A percentile compares a stretch with the other conserved stretches of the same genome.
Evolutionary conservation across 2,113 vertebrate species (phyloP).

Genomic region (Ptilorrhoa leucosticta): DNA sequence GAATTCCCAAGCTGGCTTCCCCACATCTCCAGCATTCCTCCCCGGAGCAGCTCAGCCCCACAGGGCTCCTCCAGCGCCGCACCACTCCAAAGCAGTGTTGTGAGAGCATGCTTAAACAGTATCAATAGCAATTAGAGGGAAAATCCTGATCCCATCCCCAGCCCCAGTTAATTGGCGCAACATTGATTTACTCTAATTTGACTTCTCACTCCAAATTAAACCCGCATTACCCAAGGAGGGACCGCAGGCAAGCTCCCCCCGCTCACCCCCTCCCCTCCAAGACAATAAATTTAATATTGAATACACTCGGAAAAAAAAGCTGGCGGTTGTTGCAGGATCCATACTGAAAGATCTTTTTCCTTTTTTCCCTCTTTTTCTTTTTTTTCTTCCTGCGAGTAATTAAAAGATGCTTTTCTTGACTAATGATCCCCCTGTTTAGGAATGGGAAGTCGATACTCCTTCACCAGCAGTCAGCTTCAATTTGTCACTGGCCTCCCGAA

Average conservation of each 20-base stretch:
- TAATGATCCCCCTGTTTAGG: conserved; percentile 85
- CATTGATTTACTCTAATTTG: conserved; percentile 82
- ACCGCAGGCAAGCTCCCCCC: background rate
- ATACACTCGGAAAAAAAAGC: conserved; percentile 45
- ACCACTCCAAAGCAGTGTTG: conserved; percentile 12
- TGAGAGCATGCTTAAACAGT: conserved; percentile 70
- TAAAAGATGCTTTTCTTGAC: conserved; percentile 95
- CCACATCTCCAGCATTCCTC: background rate
- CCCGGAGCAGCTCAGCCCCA: background rate
- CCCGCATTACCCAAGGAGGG: conserved; percentile 56
- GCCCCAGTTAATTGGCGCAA: conserved; percentile 82
- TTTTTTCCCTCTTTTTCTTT: background rate
- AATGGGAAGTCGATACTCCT: conserved; percentile 88
- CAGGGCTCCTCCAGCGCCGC: background rate
- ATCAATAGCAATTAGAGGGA: conserved; percentile 77
- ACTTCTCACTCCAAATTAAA: conserved; percentile 72
- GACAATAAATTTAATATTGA: conserved; percentile 84
- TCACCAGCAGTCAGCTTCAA: conserved; percentile 82
- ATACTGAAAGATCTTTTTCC: conserved; percentile 73
- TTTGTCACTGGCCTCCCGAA: conserved; percentile 81
- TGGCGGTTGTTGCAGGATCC: conserved; percentile 73
- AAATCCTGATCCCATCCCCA: conserved; percentile 62
- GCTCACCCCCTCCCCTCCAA: background rate
- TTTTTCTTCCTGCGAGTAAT: conserved; percentile 80
- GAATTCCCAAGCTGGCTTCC: background rate